phyloP scores from a whole-genome alignment of 1,140 invertebrate species.

The Penaeus vannamei region DNA sequence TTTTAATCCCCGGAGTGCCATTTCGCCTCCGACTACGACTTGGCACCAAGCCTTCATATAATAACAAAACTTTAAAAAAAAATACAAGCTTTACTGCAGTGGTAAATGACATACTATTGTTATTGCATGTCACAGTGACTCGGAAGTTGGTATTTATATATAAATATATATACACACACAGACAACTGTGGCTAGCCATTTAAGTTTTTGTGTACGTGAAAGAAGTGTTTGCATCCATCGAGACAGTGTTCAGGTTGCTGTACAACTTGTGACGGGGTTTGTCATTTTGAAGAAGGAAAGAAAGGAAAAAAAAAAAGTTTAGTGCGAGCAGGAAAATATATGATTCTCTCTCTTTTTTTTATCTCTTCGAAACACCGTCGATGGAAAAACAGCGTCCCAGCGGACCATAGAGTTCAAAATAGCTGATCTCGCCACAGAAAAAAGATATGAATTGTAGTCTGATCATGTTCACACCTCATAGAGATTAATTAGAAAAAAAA shows the following conservation, averaged over 20 bases:
- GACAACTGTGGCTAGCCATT: slow-evolving; percentile 45
- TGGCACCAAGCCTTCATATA: too few species aligned
- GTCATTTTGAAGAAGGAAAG: slow-evolving; percentile 33
- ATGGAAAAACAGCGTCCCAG: neutral
- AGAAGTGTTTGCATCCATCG: slow-evolving; percentile 35
- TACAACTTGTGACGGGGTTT: slow-evolving; percentile 40
- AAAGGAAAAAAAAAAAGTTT: too few species aligned
- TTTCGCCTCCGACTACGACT: too few species aligned
- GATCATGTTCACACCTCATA: slow-evolving; percentile 39
- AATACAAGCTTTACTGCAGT: slow-evolving; percentile 36
- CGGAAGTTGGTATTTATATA: slow-evolving; percentile 47
- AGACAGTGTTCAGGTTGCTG: slow-evolving; percentile 16
- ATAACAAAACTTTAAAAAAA: slow-evolving; percentile 7
- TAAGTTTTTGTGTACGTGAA: slow-evolving; percentile 43
- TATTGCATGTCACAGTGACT: slow-evolving; percentile 48
- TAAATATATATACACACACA: slow-evolving; percentile 44
- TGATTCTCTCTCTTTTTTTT: too few species aligned
- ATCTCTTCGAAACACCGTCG: neutral
- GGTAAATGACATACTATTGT: slow-evolving; percentile 42
- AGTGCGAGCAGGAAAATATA: too few species aligned
- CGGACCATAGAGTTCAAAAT: slow-evolving; percentile 35
- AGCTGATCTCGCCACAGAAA: slow-evolving; percentile 9
- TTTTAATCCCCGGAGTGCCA: too few species aligned
- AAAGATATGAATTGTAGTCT: neutral
- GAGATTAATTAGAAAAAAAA: slow-evolving; percentile 28